Evolutionary conservation across 35 echinoderm and acorn worm species (phyloP), one percentile per base, ranked within the genome.

Genomic region (Holothuria glaberrima): DNA sequence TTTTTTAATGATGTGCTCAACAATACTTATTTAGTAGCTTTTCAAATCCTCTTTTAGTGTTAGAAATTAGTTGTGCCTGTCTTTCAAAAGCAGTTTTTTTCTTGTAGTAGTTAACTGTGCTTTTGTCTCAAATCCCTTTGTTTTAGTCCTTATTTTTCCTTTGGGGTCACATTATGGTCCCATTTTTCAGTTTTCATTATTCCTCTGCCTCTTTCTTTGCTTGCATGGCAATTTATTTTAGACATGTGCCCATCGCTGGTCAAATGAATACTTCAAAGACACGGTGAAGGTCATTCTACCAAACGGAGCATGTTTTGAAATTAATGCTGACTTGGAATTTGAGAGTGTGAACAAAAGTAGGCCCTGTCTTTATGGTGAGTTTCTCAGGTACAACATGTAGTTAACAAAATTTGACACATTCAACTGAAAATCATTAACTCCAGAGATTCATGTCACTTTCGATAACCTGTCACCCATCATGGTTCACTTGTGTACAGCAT

Each of bases 221-320:
- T 84, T 84, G 80, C 54, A 84, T 61, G 62, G 29, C 61, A n/a
- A 88, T 80, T 4, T 68, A 68, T 30, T 59, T 66, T 88, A 98
- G 96, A 72, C 93, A 50, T 98, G 96, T 82, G 96, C 93, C 67
- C 96, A 98, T 93, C 91, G 93, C 26, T 98, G 96, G 96, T 86
- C 96, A 48, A 98, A 98, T 83, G 61, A 92, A 30, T 94, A 87
- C 87, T 98, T 94, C 88, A 92, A 59, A 58, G 69, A 84, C 31
- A 80, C 69, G 4, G 66, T 89, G 48, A 76, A 92, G 52, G 90
- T 95, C 13, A 94, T 98, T 68, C 80, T 98, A 30, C 93, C 93
- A 17, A 98, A 98, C 44, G 96, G 96, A 59, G 96, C 88, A 28
- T 98, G 96, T 83, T 98, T 87, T 84, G 88, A 86, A 36, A 86